Conservation (phyloP, 2,797 vertebrate species). For the Amphiprion clarkii region DNA sequence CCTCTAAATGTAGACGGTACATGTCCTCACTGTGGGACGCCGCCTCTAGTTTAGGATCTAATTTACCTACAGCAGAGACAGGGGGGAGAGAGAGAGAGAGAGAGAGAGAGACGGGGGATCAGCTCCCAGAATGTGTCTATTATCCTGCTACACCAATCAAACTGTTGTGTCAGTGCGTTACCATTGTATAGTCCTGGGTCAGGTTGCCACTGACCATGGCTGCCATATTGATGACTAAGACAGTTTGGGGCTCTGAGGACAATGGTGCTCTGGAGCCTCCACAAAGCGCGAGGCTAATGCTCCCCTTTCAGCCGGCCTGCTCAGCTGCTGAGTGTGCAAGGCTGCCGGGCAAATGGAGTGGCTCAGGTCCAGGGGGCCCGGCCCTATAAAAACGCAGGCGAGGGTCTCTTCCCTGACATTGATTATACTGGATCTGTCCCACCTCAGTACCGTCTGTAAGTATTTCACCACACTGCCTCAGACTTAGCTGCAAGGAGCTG, state of each 20-base stretch:
- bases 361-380: constrained; percentile 67
- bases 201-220: constrained; percentile 65
- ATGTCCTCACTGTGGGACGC: constrained; percentile 19
- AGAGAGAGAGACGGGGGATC: constrained; percentile 66
- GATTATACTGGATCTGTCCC: constrained; percentile 88
- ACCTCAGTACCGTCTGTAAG: constrained; percentile 89
- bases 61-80: constrained; percentile 51
- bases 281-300: constrained; percentile 85
- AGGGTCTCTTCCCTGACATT: constrained; percentile 81
- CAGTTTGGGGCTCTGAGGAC: constrained; percentile 81
- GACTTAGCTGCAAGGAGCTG: constrained; percentile 45
- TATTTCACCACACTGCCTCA: constrained; percentile 79
- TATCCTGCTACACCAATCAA: constrained; percentile 83
- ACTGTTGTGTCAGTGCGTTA: constrained; percentile 85
- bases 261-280: constrained; percentile 78
- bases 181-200: constrained; percentile 78
- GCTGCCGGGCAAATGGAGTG: constrained; percentile 79
- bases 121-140: constrained; percentile 85
- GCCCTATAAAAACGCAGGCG: constrained; percentile 89
- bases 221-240: constrained; percentile 86
- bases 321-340: constrained; percentile 92
- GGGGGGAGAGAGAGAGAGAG: constrained; percentile 14
- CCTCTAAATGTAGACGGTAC: constrained; percentile 8
- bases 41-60: constrained; percentile 37
- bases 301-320: constrained; percentile 78